These are phyloP conservation scores for Lepidostoma basale DNA, from an alignment of 1,140 invertebrate species.

Conservation along the genomic window DNA sequence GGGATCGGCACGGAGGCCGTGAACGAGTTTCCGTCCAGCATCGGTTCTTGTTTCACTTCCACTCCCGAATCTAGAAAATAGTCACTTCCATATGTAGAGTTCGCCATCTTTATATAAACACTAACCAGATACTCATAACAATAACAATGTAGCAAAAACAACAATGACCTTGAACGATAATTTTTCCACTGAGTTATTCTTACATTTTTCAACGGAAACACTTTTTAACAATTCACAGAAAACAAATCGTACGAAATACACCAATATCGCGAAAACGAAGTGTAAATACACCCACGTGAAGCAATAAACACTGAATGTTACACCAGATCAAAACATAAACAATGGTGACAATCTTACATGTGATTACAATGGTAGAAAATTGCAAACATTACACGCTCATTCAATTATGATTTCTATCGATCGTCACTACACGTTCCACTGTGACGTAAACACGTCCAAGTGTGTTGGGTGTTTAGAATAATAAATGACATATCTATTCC, in stretches of 20 bases:
- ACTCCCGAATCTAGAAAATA: slow-evolving; percentile 62
- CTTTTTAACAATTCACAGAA: not conserved
- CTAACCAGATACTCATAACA: slow-evolving; percentile 28
- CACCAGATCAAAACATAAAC: slow-evolving; percentile 37
- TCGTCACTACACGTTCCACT: slow-evolving; percentile 35
- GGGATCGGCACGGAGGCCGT: slow-evolving; percentile 68
- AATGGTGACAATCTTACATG: slow-evolving; percentile 29
- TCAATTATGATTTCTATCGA: slow-evolving; percentile 16
- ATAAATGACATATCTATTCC: slow-evolving; percentile 27
- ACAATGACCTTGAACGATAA: slow-evolving; percentile 29
- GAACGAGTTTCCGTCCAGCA: slow-evolving; percentile 52
- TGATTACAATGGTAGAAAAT: slow-evolving; percentile 19
- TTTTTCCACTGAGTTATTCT: slow-evolving; percentile 14
- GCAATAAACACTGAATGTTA: slow-evolving; percentile 25
- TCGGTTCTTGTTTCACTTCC: slow-evolving; percentile 61
- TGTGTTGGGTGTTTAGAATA: slow-evolving; percentile 19
- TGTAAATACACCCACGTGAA: slow-evolving; percentile 29
- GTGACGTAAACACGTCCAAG: slow-evolving; percentile 25
- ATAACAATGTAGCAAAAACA: slow-evolving; percentile 31
- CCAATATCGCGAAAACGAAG: not conserved
- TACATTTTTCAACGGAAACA: slow-evolving; percentile 2
- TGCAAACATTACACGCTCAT: not conserved
- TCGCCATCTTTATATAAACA: slow-evolving; percentile 54
- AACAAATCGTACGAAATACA: not conserved
- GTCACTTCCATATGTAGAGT: slow-evolving; percentile 64